Base-by-base conservation (phyloP, 2,797 vertebrate species). In the Notolepis coatsorum region DNA sequence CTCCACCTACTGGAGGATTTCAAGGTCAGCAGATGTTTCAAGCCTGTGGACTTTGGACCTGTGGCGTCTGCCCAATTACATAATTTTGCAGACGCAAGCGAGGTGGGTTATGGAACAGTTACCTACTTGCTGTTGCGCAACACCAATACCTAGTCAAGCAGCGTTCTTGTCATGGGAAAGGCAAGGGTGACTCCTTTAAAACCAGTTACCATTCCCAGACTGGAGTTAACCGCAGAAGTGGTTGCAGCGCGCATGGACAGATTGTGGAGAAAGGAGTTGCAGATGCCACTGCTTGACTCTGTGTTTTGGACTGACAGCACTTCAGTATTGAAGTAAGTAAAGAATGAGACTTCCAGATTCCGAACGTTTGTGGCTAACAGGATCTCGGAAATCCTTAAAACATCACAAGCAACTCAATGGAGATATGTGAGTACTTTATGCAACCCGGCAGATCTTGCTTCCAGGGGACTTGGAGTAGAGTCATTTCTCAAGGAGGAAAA, bases 141-240 rank as follows among this genome's bases (percentile, higher is more conserved):
- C 1, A 20, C 9, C 1, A 5, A 56, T 12, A 33, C 8, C n/a
- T n/a, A n/a, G n/a, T n/a, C n/a, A 39, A 56, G 69, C 15, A 51
- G 24, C 52, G 56, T 56, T 9, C 55, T 65, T 23, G 33, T 69
- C 0, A 69, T 69, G 56, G 61, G 61, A 31, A 69, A 74, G 23
- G 38, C 37, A 10, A 10, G 46, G 20, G 57, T 65, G 6, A 45
- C 55, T 3, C 38, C 50, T 4, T 18, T 59, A 3, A 65, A 65
- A 10, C 6, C 12, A 1, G 25, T 69, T 3, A 46, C 57, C 0
- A 58, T 66, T 3, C 47, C 67, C 12, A 37, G 48, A 1, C 67
- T 71, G 67, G 57, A 65, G 15, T 18, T 74, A 6, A 18, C 28
- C 0, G 59, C 68, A 10, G 54, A 63, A 27, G 50, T 18, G 2